A percentile compares a stretch with the other conserved stretches of the same genome.
Evolutionary conservation across 2,888 invertebrate genomes (phyloP).

Genomic region (Physocephala rufipes): DNA sequence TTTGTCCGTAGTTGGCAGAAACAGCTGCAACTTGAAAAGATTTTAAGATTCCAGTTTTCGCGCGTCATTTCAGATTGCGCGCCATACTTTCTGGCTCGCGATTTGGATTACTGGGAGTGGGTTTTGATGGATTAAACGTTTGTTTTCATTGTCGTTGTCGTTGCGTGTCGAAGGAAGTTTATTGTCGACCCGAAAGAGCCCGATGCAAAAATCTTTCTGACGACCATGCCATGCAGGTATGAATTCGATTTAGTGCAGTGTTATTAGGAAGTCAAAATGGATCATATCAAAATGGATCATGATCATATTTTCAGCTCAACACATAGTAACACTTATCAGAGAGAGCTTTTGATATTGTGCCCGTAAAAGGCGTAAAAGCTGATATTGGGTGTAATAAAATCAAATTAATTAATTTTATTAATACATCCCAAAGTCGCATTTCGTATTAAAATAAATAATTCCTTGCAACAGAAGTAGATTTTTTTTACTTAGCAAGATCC

Average conservation of each 20-base stretch:
- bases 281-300: too few species aligned
- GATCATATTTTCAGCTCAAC: too few species aligned
- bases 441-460: too few species aligned
- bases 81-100: background rate
- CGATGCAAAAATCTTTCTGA: background rate
- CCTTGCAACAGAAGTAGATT: too few species aligned
- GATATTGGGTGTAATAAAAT: too few species aligned
- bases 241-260: background rate
- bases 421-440: too few species aligned
- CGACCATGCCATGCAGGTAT: background rate
- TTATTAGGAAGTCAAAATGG: background rate
- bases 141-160: background rate
- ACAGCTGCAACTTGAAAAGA: background rate
- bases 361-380: too few species aligned
- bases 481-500: background rate
- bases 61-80: background rate
- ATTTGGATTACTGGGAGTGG: background rate
- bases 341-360: too few species aligned
- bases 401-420: too few species aligned
- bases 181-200: background rate
- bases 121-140: background rate
- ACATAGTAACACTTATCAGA: too few species aligned
- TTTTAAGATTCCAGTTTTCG: background rate
- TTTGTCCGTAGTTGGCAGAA: constrained; percentile 11
- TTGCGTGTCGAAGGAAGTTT: background rate